Base-by-base conservation (phyloP, 2,797 vertebrate species). In the Discoglossus pictus region DNA sequence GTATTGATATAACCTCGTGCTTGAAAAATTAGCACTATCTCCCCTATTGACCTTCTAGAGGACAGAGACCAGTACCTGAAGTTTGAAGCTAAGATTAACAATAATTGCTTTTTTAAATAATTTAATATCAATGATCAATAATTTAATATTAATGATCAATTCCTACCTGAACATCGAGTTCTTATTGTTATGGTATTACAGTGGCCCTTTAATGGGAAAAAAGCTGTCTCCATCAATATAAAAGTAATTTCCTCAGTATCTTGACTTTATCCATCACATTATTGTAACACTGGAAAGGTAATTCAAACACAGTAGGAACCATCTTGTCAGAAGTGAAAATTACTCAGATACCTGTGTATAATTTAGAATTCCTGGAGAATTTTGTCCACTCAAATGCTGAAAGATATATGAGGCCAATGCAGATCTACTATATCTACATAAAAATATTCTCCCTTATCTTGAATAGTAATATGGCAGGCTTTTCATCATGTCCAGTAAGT, bases 401-500 rank as follows among this genome's bases (percentile, higher is more conserved):
- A 69, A 61, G 66, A 69, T 69, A 58, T 61, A 69, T 61, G 58
- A 69, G 58, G 40, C 58, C 15, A 38, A n/a, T 48, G 23, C 43
- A 35, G 25, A 71, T 64, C 44, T 63, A 31, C n/a, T 23, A 46
- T 58, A 64, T 71, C 52, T 71, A 51, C 60, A 71, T 56, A 58
- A 38, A 40, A 34, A 43, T 39, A 35, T 17, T 51, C 25, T 58
- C 42, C 59, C 60, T 43, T 58, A 46, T 63, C 35, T 40, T 64
- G 60, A 71, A 64, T 64, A 59, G 24, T 51, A 64, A 64, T 64
- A 51, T 71, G 68, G 43, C 43, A 58, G 67, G 56, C 38, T 63
- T 40, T 70, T 60, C 36, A 70, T 70, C 48, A 70, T 63, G 67
- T 62, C 67, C 67, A 56, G 51, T 70, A 50, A 70, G 60, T 63